Base-by-base conservation (phyloP, 2,113 vertebrate species). In the Onychostruthus taczanowskii region DNA sequence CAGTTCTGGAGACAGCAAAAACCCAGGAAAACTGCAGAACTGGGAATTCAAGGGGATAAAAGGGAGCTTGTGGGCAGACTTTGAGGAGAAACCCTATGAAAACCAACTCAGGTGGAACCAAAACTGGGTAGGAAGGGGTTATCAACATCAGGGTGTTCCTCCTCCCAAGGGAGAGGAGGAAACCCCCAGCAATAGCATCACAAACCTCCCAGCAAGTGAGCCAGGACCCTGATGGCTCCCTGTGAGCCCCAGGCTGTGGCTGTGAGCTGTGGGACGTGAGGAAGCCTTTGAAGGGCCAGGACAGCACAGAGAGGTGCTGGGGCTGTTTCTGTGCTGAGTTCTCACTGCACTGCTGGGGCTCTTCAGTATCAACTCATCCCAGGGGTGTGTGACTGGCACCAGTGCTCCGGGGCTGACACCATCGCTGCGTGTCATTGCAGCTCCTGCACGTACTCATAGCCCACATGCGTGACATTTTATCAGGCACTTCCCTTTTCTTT, bases 351-450 rank as follows among this genome's bases (percentile, higher is more conserved):
- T 52, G 5, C 39, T 49, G 31, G 59, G 17, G 22, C 1, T 53
- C 41, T 66, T 64, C 55, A 49, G 24, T 31, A 66, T 46, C 59
- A 33, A 9, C 44, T 66, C 39, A 69, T 33, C 10, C 6, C 21
- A 9, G 31, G 19, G 14, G 4, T n/a, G 39, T 63, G 77, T 50
- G 35, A 47, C 10, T 15, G 33, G 26, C 18, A 33, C 49, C 43
- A 31, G 4, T n/a, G 2, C 30, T 72, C 6, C 16, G 33, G 11
- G 14, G 30, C 4, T 39, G 23, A 18, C 7, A 7, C 16, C 46
- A 12, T 14, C 1, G 1, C 33, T 46, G 16, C 3, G 1, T 7
- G 0, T 39, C 55, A 35, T 24, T 52, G 11, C 7, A 43, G 21
- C 9, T 72, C 44, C 74, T 84, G 67, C 41, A 39, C 23, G 15